phyloP scores from a whole-genome alignment of 1,140 invertebrate genomes.

The Amyelois transitella region DNA sequence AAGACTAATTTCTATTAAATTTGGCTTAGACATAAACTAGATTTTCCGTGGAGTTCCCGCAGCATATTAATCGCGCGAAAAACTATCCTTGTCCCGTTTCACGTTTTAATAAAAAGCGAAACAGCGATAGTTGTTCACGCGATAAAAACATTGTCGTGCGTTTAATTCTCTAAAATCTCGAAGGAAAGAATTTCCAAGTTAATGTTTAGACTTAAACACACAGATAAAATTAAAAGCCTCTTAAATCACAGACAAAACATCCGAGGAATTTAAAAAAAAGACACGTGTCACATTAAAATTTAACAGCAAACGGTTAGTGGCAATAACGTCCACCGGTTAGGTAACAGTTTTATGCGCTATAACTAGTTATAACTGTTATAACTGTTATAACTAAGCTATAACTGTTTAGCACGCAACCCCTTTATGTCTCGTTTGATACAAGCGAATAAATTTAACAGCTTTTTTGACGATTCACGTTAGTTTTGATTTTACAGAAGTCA shows the following conservation, averaged over 20 bases:
- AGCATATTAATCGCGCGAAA: too few relatives aligned
- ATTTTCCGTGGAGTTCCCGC: too few relatives aligned
- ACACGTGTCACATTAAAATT: conserved; percentile 42
- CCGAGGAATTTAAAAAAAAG: conserved; percentile 25
- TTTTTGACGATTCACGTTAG: background rate
- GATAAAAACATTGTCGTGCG: too few relatives aligned
- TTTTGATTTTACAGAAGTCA: background rate
- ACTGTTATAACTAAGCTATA: conserved; percentile 16
- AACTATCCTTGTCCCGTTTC: too few relatives aligned
- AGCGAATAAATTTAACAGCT: conserved; percentile 40
- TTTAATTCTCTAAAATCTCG: too few relatives aligned
- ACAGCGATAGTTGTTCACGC: too few relatives aligned
- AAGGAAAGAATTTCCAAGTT: too few relatives aligned
- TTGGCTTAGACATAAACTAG: too few relatives aligned
- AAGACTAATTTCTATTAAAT: too few relatives aligned
- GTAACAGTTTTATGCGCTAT: conserved; percentile 37
- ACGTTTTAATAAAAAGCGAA: too few relatives aligned
- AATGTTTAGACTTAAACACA: too few relatives aligned
- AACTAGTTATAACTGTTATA: conserved; percentile 25
- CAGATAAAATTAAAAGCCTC: background rate
- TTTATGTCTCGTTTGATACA: conserved; percentile 31
- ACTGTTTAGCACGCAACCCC: conserved; percentile 32
- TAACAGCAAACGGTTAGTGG: conserved; percentile 37
- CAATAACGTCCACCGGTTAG: conserved; percentile 25
- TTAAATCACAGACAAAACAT: background rate